Conservation (phyloP, 2,797 vertebrate genomes). For the Spondyliosoma cantharus region DNA sequence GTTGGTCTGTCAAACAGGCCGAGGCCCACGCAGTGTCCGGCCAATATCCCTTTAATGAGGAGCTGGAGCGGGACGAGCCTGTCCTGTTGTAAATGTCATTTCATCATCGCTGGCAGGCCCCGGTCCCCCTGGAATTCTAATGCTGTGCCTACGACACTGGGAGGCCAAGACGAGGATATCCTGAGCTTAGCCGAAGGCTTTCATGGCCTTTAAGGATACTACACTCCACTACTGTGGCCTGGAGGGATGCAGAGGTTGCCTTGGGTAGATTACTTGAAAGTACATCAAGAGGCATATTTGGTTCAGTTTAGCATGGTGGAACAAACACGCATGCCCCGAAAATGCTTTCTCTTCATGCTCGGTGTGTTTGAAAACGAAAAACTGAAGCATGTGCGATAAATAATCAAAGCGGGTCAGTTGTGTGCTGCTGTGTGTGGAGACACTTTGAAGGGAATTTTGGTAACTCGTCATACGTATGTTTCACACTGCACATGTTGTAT, state of each 20-base stretch:
- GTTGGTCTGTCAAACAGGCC: constrained; percentile 43
- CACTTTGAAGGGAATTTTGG: constrained; percentile 5
- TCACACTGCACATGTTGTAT: neutral
- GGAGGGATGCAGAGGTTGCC: constrained; percentile 28
- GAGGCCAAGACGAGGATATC: constrained; percentile 39
- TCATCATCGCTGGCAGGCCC: constrained; percentile 51
- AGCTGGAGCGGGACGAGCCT: constrained; percentile 52
- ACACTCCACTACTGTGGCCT: constrained; percentile 45
- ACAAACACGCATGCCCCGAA: neutral
- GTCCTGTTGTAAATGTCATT: constrained; percentile 72
- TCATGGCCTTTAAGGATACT: constrained; percentile 43
- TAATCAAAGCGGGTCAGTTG: constrained; percentile 1
- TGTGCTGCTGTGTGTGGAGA: neutral
- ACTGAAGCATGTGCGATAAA: neutral
- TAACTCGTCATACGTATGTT: constrained; percentile 19
- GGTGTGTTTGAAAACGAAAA: neutral
- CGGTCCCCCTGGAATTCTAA: constrained; percentile 53
- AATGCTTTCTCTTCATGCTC: neutral
- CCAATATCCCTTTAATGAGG: constrained; percentile 57
- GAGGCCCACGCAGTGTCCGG: constrained; percentile 13
- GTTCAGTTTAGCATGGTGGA: constrained; percentile 19
- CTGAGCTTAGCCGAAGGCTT: constrained; percentile 34
- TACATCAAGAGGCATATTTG: constrained; percentile 13
- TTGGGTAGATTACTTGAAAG: constrained; percentile 13
- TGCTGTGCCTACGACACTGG: constrained; percentile 28